These are phyloP conservation scores for Trichonephila inaurata DNA, from an alignment of 1,140 invertebrate genomes.

Conservation along the genomic window DNA sequence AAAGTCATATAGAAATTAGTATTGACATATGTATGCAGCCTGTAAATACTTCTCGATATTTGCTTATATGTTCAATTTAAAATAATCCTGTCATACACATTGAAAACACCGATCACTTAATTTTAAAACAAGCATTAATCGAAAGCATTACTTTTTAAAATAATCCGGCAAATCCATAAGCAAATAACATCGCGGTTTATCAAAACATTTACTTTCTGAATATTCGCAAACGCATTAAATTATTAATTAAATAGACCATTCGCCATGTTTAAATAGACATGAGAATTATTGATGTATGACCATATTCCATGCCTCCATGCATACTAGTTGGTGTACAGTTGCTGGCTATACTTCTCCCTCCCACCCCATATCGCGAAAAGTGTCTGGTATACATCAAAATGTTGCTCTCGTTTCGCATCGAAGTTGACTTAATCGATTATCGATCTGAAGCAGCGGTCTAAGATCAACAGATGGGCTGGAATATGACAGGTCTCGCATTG, in stretches of 20 bases:
- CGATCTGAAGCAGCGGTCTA: conserved; percentile 52
- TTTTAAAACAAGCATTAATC: too few species aligned
- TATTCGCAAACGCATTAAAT: neutral
- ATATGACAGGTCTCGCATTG: conserved; percentile 51
- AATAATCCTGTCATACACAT: too few species aligned
- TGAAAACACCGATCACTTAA: too few species aligned
- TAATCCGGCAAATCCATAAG: too few species aligned
- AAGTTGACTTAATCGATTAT: conserved; percentile 74
- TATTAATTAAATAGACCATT: neutral
- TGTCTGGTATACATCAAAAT: conserved; percentile 52
- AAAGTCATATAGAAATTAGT: too few species aligned
- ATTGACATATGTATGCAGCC: too few species aligned
- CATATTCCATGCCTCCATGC: too few species aligned
- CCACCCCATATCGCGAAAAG: neutral
- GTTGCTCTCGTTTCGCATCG: conserved; percentile 34
- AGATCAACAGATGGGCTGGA: conserved; percentile 70
- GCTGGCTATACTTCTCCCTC: neutral
- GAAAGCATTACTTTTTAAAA: too few species aligned
- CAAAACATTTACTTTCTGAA: too few species aligned
- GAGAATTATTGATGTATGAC: conserved; percentile 7
- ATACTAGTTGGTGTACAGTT: neutral
- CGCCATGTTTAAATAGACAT: neutral
- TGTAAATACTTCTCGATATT: too few species aligned
- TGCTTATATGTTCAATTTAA: too few species aligned
- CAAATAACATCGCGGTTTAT: too few species aligned